phyloP scores from a whole-genome alignment of 2,113 vertebrate species.

The Pseudolaguvia tuberculata region DNA sequence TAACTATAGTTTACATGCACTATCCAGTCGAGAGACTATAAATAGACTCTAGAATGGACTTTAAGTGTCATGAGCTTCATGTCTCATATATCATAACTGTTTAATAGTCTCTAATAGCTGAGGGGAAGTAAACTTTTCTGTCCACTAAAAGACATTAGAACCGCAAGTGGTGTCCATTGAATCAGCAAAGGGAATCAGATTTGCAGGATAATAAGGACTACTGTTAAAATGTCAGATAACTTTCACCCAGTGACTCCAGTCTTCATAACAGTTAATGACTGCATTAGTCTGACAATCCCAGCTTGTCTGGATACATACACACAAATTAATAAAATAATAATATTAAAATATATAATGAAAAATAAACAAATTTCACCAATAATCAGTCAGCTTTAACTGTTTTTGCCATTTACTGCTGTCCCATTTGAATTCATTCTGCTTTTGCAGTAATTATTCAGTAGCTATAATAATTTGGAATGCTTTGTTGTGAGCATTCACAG shows the following conservation, averaged over 20 bases:
- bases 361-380: too few species aligned
- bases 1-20: constrained; percentile 24
- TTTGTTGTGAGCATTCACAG: too few species aligned
- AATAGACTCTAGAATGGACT: constrained; percentile 36
- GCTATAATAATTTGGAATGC: background rate
- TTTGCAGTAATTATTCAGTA: background rate
- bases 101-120: constrained; percentile 2
- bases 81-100: constrained; percentile 27
- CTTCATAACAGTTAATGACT: background rate
- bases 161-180: background rate
- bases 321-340: too few species aligned
- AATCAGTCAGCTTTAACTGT: too few species aligned
- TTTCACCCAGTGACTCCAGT: too few species aligned
- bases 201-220: background rate
- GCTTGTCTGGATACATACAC: background rate
- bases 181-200: constrained; percentile 1
- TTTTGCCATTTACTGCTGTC: too few species aligned
- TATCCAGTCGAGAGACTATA: constrained; percentile 34
- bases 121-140: background rate
- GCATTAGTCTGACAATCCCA: background rate
- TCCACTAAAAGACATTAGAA: background rate
- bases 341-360: too few species aligned
- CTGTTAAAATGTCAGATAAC: background rate
- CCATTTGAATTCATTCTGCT: background rate
- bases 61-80: constrained; percentile 17